These are phyloP conservation scores for Drosophila tripunctata DNA, from an alignment of 2,888 invertebrate species.

Conservation along the genomic window DNA sequence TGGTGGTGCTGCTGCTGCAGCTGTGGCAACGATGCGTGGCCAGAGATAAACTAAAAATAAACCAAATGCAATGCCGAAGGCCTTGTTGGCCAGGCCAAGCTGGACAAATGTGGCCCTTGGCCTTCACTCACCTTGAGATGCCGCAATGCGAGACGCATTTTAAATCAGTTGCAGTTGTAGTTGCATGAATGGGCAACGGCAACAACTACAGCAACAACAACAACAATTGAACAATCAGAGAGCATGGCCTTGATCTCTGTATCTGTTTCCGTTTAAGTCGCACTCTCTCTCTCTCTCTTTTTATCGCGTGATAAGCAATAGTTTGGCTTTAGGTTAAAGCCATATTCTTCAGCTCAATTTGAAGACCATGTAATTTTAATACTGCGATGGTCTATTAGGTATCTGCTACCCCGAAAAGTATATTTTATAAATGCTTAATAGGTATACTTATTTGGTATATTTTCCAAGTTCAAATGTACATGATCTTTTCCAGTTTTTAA, in stretches of 20 bases:
- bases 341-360: not conserved
- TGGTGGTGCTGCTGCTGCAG: slow-evolving; percentile 11
- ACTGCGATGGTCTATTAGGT: too few relatives aligned
- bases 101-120: slow-evolving; percentile 82
- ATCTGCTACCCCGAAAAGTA: too few relatives aligned
- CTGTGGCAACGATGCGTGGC: slow-evolving; percentile 39
- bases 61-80: slow-evolving; percentile 47
- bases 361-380: too few relatives aligned
- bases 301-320: slow-evolving; percentile 27
- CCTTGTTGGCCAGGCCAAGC: slow-evolving; percentile 49
- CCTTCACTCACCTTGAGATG: slow-evolving; percentile 84
- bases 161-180: slow-evolving; percentile 54
- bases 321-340: slow-evolving; percentile 24
- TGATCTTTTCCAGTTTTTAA: too few relatives aligned
- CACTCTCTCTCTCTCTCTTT: not conserved
- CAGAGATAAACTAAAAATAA: slow-evolving; percentile 67
- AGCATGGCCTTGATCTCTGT: slow-evolving; percentile 52
- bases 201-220: slow-evolving; percentile 11
- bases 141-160: slow-evolving; percentile 54
- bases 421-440: too few relatives aligned
- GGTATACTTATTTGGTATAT: too few relatives aligned
- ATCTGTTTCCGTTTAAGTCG: not conserved
- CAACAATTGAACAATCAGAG: slow-evolving; percentile 66
- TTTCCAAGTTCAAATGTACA: too few relatives aligned
- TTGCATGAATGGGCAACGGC: slow-evolving; percentile 29